A percentile compares a stretch with the other conserved stretches of the same genome.
Conservation (phyloP, 2,113 vertebrate genomes). For the Salvelinus alpinus region DNA sequence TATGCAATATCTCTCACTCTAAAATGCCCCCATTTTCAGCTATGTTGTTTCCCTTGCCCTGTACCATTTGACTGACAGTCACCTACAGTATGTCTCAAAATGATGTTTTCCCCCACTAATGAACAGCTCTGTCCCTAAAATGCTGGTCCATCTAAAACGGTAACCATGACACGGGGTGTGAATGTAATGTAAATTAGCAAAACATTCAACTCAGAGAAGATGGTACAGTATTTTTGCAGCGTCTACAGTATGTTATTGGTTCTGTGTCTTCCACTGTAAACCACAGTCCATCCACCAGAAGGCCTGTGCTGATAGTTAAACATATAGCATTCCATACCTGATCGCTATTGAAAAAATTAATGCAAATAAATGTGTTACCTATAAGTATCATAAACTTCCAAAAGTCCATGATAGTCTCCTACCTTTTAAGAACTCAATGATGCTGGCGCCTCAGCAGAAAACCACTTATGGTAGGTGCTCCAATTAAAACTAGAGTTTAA, state of each 20-base stretch:
- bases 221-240: too few species aligned
- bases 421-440: background rate
- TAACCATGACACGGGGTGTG: too few species aligned
- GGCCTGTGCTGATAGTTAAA: too few species aligned
- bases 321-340: background rate
- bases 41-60: background rate
- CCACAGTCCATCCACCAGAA: background rate
- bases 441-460: background rate
- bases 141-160: too few species aligned
- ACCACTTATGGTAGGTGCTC: background rate
- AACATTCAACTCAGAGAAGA: too few species aligned
- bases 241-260: too few species aligned
- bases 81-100: too few species aligned
- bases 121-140: too few species aligned
- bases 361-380: background rate
- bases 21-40: background rate
- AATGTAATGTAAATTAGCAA: too few species aligned
- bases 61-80: background rate
- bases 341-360: background rate
- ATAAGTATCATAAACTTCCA: background rate
- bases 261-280: too few species aligned
- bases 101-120: too few species aligned
- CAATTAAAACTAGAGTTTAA: slow-evolving; percentile 3
- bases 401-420: background rate
- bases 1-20: too few species aligned